Evolutionary conservation across 1,140 invertebrate species (phyloP), one percentile per base, ranked within the genome.

Genomic region (Polyergus mexicanus): DNA sequence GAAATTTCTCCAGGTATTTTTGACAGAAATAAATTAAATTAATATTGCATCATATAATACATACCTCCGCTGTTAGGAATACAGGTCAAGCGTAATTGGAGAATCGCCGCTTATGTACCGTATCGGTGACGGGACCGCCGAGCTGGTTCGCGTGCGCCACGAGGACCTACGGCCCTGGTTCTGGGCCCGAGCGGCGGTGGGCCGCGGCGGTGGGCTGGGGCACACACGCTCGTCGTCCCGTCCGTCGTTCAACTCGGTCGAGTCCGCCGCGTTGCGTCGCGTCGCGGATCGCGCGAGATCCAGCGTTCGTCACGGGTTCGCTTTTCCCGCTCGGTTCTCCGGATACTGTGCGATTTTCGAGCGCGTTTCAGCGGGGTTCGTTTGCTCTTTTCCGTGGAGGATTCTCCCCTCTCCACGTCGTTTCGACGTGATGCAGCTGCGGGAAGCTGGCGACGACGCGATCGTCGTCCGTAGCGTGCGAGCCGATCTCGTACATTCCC

Each of bases 181-280:
- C 85, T 88, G 88, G 87, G 85, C 87, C 90, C 86, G 69, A 92
- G 92, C 90, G 88, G 88, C 89, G 89, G 88, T 77, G 86, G 81
- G 41, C 68, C 74, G 56, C 60, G 44, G 63, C 10, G 66, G 84
- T 10, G 47, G 47, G 47, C 47, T 16, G 85, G 90, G 87, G 90
- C 90, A 89, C 88, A 89, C 91, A 93, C 90, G 88, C 90, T 92
- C 92, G 92, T 92, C 84, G 16, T 51, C 47, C 47, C 13, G 44
- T 47, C 89, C 89, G 90, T 92, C 90, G 91, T 92, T 93, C 88
- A 91, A 87, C 89, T 94, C 89, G 91, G 91, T 90, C 85, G 86
- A 91, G 91, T 91, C 87, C 90, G 91, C 90, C 88, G 91, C 90
- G 92, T 91, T 69, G 11, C 47, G 47, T 51, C 16, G 11, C 47